Base-by-base conservation (phyloP, 2,113 vertebrate genomes). In the Otis tarda region DNA sequence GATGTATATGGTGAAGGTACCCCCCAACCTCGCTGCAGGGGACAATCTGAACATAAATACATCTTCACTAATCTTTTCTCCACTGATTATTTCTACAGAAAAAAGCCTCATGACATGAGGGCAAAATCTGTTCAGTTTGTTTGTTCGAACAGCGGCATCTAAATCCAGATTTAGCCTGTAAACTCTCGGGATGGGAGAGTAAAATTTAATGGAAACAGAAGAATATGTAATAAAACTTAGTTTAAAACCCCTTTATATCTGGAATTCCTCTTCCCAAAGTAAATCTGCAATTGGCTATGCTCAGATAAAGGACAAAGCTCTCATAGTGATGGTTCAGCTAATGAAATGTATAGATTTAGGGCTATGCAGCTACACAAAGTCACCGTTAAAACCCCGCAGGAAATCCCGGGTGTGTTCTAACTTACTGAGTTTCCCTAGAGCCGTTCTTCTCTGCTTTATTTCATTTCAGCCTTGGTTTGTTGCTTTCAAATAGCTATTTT, bases 401-500 rank as follows among this genome's bases (percentile, higher is more conserved):
- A 93, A 82, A 91, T 33, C 81, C 74, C 39, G 75, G 53, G 43
- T 2, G 7, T 53, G 61, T 89, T 93, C 65, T 80, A 64, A 56
- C 61, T 95, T 43, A n/a, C 57, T 65, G 74, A 76, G 24, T 61
- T 95, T 95, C 70, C 87, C 84, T 69, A 49, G 84, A 93, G 68
- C 75, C 28, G 22, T 53, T 94, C 67, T 87, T 83, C n/a, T 45
- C 52, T 43, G 52, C 47, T 95, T 45, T 81, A 90, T 83, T 93
- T 93, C 35, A n/a, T 83, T 92, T 83, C 92, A 83, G 27, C 52
- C 79, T 86, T 61, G 65, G 76, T 89, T 93, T 95, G 64, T 83
- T 95, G 71, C 85, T 93, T 92, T 95, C 75, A 88, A 94, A 90
- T 41, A 85, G 65, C 82, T 96, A 70, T 93, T 97, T 96, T 96